Percentiles rank a stretch among this genome's conserved stretches.
phyloP scores from a whole-genome alignment of 2,113 vertebrate species.

The Equus quagga region DNA sequence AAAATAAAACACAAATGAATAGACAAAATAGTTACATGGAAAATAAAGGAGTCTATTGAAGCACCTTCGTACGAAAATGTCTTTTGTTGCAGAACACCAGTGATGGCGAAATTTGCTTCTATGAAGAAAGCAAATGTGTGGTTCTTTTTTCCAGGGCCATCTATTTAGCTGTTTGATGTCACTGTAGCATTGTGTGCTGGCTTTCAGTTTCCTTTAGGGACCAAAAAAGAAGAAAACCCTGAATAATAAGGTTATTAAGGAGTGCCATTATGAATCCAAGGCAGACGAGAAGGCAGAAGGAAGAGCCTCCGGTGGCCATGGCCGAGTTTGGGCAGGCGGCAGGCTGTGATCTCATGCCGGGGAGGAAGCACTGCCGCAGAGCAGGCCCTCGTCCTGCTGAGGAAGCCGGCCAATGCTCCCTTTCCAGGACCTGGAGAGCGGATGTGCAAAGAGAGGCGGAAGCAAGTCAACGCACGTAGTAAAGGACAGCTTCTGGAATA shows the following conservation, averaged over 20 bases:
- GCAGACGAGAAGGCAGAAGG: no score
- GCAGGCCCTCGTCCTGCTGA: not conserved
- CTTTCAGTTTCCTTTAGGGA: constrained; percentile 40
- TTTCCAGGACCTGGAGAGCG: not conserved
- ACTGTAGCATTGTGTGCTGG: not conserved
- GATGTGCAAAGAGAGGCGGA: not conserved
- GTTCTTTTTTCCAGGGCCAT: constrained; percentile 3
- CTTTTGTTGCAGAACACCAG: not conserved
- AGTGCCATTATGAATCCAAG: no score
- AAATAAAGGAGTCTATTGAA: not conserved
- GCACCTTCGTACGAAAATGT: not conserved
- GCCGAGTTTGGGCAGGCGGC: not conserved
- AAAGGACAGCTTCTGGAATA: not conserved
- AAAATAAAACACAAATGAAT: not conserved
- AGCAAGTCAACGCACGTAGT: accelerated
- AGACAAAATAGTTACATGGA: not conserved
- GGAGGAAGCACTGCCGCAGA: not conserved
- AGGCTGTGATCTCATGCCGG: not conserved
- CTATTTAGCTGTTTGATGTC: not conserved
- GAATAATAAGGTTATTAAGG: no score
- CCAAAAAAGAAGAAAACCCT: not conserved
- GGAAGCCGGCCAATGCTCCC: not conserved
- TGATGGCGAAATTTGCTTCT: not conserved
- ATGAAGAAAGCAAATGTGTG: not conserved
- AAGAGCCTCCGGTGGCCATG: not conserved